These are phyloP conservation scores for Otus scops DNA, from an alignment of 2,797 vertebrate species.

Conservation along the genomic window DNA sequence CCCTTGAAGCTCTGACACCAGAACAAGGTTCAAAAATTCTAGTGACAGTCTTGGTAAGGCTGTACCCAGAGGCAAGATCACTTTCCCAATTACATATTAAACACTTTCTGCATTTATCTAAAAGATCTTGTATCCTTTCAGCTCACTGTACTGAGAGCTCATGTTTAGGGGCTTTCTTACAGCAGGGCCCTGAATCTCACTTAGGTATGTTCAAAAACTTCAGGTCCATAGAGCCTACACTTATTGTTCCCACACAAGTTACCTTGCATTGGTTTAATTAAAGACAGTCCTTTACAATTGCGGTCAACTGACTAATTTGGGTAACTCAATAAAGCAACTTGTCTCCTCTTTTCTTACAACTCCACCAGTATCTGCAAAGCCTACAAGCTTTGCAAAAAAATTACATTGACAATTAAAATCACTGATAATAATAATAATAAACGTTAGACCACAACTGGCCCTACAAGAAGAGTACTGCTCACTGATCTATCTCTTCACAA, in stretches of 20 bases:
- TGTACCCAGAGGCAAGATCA: neutral
- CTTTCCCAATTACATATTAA: neutral
- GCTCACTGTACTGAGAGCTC: neutral
- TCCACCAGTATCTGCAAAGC: neutral
- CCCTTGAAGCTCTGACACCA: neutral
- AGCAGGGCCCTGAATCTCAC: neutral
- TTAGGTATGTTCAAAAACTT: neutral
- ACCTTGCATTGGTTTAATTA: neutral
- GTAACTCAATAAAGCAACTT: neutral
- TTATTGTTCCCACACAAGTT: neutral
- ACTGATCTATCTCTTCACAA: neutral
- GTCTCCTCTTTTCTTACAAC: neutral
- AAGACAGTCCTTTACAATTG: neutral
- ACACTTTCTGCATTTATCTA: neutral
- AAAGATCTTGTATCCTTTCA: neutral
- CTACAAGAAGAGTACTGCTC: neutral
- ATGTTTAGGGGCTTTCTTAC: neutral
- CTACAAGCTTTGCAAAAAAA: neutral
- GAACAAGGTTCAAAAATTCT: neutral
- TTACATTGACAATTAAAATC: neutral
- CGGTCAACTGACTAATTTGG: neutral
- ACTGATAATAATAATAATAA: neutral
- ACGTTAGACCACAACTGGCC: neutral
- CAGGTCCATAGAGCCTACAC: accelerated
- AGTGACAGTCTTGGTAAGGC: neutral